Evolutionary conservation across 2,888 invertebrate species (phyloP), one percentile per base, ranked within the genome.

Genomic region (Chirona hameri): DNA sequence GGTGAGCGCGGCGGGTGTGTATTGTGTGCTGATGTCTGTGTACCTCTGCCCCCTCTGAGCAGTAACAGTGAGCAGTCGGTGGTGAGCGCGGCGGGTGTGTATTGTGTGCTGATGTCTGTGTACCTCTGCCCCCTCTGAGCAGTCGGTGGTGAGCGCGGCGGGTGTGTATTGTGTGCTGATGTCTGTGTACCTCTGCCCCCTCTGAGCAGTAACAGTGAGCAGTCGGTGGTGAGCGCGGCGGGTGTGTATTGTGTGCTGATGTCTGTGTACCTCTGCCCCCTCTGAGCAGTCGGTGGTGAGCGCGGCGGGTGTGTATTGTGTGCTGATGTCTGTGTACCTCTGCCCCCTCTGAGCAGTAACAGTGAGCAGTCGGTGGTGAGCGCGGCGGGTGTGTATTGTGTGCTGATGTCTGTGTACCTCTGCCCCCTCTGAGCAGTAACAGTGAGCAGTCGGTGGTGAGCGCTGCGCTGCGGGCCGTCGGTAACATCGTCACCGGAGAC

Each of bases 401-500:
- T 69, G 27, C 27, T 69, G 10, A 69, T 27, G 27, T 69, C 10
- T 29, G 10, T 27, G 4, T 15, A 5, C 29, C 4, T 69, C 48
- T 7, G 9, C 48, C 27, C 27, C 27, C 27, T 27, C 12, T 76
- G 31, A n/a, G 29, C 79, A 79, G 79, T 15, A 46, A 79, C 52
- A 31, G 39, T 3, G 79, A 79, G 14, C 46, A 52, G 48, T 52
- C 92, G 84, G 96, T 97, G 29, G 93, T 95, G 15, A 95, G 95
- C 29, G 98, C 98, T 60, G 98, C 98, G 12, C 88, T 99, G 83
- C 91, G 98, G 82, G 98, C 98, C 27, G 97, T 97, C 21, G 98
- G 98, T 14, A 98, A 98, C 87, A 97, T 98, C 89, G 97, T 98
- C 2, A 98, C 98, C 0, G 98, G 98, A 0, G 94, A 93, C 85